phyloP scores from a whole-genome alignment of 1,140 invertebrate species.

The Cotesia typhae region DNA sequence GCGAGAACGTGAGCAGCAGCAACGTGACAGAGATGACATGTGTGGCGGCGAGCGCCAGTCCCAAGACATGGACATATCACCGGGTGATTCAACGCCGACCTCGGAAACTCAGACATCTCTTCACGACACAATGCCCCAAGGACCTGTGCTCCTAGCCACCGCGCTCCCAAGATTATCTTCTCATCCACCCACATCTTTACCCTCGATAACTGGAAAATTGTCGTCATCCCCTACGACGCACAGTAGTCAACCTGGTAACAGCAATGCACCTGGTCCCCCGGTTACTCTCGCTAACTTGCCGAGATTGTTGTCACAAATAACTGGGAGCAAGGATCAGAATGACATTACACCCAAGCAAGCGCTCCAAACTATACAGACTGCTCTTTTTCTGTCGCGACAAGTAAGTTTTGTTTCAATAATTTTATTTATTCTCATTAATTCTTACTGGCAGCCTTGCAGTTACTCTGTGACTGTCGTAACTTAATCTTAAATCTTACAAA shows the following conservation, averaged over 20 bases:
- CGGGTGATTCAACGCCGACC: slow-evolving; percentile 83
- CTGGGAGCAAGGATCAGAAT: slow-evolving; percentile 65
- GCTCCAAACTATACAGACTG: slow-evolving; percentile 71
- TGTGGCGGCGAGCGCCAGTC: slow-evolving; percentile 57
- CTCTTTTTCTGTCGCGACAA: slow-evolving; percentile 66
- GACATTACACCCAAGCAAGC: slow-evolving; percentile 69
- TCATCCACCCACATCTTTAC: slow-evolving; percentile 63
- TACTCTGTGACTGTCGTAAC: too few species aligned
- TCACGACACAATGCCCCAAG: slow-evolving; percentile 63
- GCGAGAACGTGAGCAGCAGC: slow-evolving; percentile 57
- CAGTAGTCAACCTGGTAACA: slow-evolving; percentile 55
- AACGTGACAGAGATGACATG: too few species aligned
- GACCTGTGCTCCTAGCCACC: slow-evolving; percentile 72
- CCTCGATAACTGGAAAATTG: slow-evolving; percentile 62
- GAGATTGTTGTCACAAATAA: slow-evolving; percentile 67
- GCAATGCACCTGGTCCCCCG: slow-evolving; percentile 68
- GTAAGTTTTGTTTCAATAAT: slow-evolving; percentile 47
- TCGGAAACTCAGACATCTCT: slow-evolving; percentile 70
- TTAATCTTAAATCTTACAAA: not conserved
- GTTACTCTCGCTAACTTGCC: slow-evolving; percentile 66
- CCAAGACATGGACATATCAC: slow-evolving; percentile 88
- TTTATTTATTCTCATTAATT: not conserved
- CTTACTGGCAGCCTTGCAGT: too few species aligned
- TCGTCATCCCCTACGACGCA: slow-evolving; percentile 60
- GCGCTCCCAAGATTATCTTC: slow-evolving; percentile 76